A percentile compares a stretch with the other conserved stretches of the same genome.
These are phyloP conservation scores for Philopedon plagiatum DNA, from an alignment of 2,888 invertebrate genomes.

Conservation along the genomic window DNA sequence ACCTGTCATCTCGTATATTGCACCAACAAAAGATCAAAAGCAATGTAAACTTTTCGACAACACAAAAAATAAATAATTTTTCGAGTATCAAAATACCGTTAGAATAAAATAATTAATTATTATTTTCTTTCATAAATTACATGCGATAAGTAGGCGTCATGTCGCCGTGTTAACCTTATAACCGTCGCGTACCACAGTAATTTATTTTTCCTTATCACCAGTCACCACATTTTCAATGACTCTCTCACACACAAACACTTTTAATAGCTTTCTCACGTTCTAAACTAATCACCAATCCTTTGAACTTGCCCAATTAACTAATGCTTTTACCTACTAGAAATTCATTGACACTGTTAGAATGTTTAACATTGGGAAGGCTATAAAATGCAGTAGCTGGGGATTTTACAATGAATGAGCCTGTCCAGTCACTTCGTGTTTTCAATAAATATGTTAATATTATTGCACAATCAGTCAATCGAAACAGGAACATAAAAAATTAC, in stretches of 20 bases:
- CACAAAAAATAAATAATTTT: too few species aligned
- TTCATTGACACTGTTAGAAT: neutral
- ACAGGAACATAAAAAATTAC: too few species aligned
- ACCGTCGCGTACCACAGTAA: neutral
- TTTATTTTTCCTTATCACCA: neutral
- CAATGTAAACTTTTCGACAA: too few species aligned
- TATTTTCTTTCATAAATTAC: too few species aligned
- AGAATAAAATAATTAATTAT: too few species aligned
- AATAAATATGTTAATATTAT: too few species aligned
- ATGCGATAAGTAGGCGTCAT: neutral
- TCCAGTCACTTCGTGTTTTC: too few species aligned
- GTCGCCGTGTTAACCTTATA: neutral
- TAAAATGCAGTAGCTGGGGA: constrained; percentile 7
- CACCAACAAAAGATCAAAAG: too few species aligned
- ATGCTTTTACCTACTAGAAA: constrained; percentile 5
- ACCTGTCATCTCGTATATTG: too few species aligned
- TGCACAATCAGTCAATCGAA: too few species aligned
- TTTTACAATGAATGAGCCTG: too few species aligned
- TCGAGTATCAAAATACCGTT: too few species aligned
- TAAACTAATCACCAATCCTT: constrained; percentile 5
- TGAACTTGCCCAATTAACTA: constrained; percentile 1
- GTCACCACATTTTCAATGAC: constrained; percentile 2
- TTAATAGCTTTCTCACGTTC: constrained; percentile 14
- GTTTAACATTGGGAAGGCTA: neutral
- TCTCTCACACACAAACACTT: constrained; percentile 6